A percentile compares a stretch with the other conserved stretches of the same genome.
These are phyloP conservation scores for Sceloporus undulatus DNA, from an alignment of 2,113 vertebrate genomes.

Conservation along the genomic window DNA sequence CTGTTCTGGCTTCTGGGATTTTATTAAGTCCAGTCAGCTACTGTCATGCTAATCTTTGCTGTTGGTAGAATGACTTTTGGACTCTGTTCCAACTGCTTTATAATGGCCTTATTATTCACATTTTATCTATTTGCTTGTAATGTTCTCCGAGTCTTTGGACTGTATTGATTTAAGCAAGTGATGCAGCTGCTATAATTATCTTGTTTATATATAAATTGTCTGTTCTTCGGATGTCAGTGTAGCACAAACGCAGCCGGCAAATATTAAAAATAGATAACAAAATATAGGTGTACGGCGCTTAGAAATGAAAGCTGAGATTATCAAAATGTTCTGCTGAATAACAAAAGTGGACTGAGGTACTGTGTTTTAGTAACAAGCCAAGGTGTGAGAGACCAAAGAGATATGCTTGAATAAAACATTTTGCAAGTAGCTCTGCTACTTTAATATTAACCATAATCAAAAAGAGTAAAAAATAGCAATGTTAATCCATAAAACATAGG, in stretches of 20 bases:
- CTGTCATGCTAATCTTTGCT: background rate
- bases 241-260: background rate
- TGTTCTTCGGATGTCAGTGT: background rate
- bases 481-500: background rate
- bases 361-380: background rate
- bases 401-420: background rate
- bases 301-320: background rate
- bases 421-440: background rate
- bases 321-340: too few species aligned
- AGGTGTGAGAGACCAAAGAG: background rate
- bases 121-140: constrained; percentile 6
- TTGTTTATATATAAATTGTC: background rate
- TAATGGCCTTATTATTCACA: background rate
- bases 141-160: background rate
- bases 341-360: background rate
- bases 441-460: background rate
- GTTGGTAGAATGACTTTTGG: background rate
- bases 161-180: constrained; percentile 10
- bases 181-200: background rate
- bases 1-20: too few species aligned
- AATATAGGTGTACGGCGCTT: background rate
- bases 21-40: background rate
- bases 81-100: constrained; percentile 9
- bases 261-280: background rate
- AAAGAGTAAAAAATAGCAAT: background rate